These are phyloP conservation scores for Buphagus erythrorhynchus DNA, from an alignment of 2,797 vertebrate genomes.

Conservation along the genomic window DNA sequence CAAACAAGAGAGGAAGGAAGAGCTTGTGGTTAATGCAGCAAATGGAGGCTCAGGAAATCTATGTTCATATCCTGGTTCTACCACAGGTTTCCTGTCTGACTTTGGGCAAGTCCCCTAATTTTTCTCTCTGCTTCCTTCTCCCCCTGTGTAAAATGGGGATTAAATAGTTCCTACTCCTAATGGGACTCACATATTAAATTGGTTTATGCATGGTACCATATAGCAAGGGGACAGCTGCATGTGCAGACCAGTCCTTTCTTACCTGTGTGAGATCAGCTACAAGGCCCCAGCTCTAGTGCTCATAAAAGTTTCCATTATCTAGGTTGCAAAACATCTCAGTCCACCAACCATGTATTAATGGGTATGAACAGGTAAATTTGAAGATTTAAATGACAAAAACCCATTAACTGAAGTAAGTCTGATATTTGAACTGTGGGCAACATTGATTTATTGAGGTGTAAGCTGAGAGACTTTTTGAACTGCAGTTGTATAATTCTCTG, in stretches of 20 bases:
- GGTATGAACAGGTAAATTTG: not conserved
- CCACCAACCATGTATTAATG: not conserved
- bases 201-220: fast-evolving
- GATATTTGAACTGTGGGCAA: not conserved
- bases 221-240: not conserved
- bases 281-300: not conserved
- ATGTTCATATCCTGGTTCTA: slow-evolving; percentile 59
- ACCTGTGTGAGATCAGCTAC: not conserved
- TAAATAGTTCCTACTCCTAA: not conserved
- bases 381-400: not conserved
- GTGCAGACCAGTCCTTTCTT: not conserved
- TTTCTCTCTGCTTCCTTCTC: not conserved
- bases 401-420: not conserved
- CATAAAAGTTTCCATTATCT: not conserved
- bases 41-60: slow-evolving; percentile 68
- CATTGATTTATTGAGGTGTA: not conserved
- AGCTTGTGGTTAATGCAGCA: slow-evolving; percentile 36
- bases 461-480: not conserved
- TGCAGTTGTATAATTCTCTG: not conserved
- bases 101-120: slow-evolving; percentile 7
- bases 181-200: not conserved
- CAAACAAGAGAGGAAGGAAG: slow-evolving; percentile 53
- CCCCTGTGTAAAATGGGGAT: not conserved
- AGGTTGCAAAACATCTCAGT: not conserved
- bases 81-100: slow-evolving; percentile 61